Evolutionary conservation across 2,888 invertebrate species (phyloP).

Genomic region (Ypsolopha scabrella): DNA sequence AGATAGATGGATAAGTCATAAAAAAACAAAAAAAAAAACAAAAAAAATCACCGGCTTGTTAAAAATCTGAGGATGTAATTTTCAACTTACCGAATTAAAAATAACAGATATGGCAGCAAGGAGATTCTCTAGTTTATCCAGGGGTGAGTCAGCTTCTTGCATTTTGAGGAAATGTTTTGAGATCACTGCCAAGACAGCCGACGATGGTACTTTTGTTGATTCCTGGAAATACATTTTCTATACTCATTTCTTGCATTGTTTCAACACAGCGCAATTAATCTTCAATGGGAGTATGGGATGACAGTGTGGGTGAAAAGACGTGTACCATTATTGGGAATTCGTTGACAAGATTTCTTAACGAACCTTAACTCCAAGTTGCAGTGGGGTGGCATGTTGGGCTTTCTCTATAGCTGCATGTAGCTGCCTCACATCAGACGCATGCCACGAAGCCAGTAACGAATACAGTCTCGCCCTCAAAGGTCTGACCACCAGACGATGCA

Average conservation of each 20-base stretch:
- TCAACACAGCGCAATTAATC: too few species aligned
- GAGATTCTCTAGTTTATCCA: slow-evolving; percentile 93
- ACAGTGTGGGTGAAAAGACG: too few species aligned
- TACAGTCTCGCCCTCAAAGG: slow-evolving; percentile 89
- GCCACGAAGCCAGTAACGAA: slow-evolving; percentile 88
- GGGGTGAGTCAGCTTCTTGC: slow-evolving; percentile 91
- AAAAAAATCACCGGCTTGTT: background rate
- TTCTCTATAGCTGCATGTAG: slow-evolving; percentile 79
- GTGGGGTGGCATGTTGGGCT: slow-evolving; percentile 75
- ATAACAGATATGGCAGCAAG: slow-evolving; percentile 90
- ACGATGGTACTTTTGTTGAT: slow-evolving; percentile 81
- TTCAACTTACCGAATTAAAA: slow-evolving; percentile 77
- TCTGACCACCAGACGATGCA: slow-evolving; percentile 91
- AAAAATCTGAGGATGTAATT: background rate
- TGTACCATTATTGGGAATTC: too few species aligned
- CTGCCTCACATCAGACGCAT: slow-evolving; percentile 81
- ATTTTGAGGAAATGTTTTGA: slow-evolving; percentile 83
- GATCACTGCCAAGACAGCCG: slow-evolving; percentile 80
- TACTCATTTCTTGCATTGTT: too few species aligned
- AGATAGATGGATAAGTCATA: too few species aligned
- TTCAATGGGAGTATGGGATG: too few species aligned
- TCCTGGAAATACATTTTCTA: slow-evolving; percentile 45
- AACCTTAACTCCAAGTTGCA: slow-evolving; percentile 79
- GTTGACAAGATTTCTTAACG: background rate
- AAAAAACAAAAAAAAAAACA: background rate